A percentile compares a stretch with the other conserved stretches of the same genome.
Evolutionary conservation across 2,113 vertebrate species (phyloP).

Genomic region (Cephalopterus ornatus): DNA sequence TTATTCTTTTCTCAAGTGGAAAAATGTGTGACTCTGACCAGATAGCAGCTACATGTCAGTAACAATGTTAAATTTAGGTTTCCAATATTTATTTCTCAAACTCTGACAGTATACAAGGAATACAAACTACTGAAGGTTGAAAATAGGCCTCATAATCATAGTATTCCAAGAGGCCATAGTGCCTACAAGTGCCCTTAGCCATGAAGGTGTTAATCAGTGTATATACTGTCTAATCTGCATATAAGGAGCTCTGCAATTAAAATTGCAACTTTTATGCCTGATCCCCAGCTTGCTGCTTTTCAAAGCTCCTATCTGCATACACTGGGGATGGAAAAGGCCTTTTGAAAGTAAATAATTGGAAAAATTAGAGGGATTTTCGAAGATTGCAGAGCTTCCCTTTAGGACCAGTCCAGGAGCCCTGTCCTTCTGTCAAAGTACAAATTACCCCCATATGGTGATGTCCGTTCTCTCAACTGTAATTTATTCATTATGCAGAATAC

Average conservation of each 20-base stretch:
- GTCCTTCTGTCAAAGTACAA: conserved; percentile 67
- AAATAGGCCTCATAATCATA: neutral
- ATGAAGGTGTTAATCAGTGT: conserved; percentile 61
- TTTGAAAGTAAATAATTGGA: conserved; percentile 70
- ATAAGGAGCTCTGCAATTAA: conserved; percentile 67
- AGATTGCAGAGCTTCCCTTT: conserved; percentile 50
- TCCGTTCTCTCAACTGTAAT: conserved; percentile 64
- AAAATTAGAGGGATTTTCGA: conserved; percentile 66
- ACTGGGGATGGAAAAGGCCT: conserved; percentile 51
- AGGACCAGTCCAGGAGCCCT: conserved; percentile 44
- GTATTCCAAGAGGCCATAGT: neutral
- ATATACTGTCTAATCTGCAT: conserved; percentile 45
- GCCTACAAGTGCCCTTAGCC: neutral
- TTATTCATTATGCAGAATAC: conserved; percentile 60
- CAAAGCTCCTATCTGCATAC: conserved; percentile 36
- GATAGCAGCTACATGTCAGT: neutral
- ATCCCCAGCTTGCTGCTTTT: conserved; percentile 50
- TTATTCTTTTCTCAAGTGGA: neutral
- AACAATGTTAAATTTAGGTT: neutral
- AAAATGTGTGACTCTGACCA: neutral
- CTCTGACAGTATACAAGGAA: neutral
- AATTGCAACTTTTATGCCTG: conserved; percentile 50
- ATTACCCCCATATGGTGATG: conserved; percentile 58
- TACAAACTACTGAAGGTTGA: neutral
- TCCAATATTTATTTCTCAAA: neutral